A percentile compares a stretch with the other conserved stretches of the same genome.
Evolutionary conservation across 2,797 vertebrate genomes (phyloP).

Genomic region (Typhlichthys eigenmanni): DNA sequence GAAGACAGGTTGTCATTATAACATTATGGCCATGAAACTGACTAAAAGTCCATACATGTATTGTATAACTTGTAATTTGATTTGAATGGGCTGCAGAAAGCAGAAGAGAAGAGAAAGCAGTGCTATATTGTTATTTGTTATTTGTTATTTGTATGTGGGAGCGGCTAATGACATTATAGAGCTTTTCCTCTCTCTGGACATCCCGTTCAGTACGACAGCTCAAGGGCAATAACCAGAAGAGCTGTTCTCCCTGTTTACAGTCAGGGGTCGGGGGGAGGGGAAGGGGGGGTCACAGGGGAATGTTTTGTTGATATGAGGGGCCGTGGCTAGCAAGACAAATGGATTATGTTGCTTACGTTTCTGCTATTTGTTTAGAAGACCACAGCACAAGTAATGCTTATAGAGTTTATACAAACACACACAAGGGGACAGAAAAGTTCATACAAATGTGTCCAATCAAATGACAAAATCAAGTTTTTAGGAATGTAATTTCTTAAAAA

Average conservation of each 20-base stretch:
- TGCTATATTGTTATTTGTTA: background rate
- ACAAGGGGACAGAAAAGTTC: background rate
- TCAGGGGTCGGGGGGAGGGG: constrained; percentile 34
- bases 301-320: constrained; percentile 27
- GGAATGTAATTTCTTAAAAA: no score
- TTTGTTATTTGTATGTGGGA: constrained; percentile 4
- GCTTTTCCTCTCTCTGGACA: background rate
- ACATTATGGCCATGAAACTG: background rate
- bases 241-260: constrained; percentile 32
- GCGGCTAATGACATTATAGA: background rate
- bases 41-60: background rate
- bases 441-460: no score
- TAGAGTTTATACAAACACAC: background rate
- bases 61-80: background rate
- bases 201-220: constrained; percentile 19
- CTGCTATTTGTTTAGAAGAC: constrained; percentile 13
- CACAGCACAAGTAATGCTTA: constrained; percentile 12
- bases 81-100: background rate
- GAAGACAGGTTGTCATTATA: constrained; percentile 21
- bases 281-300: constrained; percentile 31
- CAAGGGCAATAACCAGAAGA: constrained; percentile 28
- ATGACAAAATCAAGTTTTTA: no score
- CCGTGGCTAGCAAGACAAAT: constrained; percentile 13
- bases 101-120: background rate
- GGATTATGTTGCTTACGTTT: constrained; percentile 33